Evolutionary conservation across 1,140 invertebrate genomes (phyloP), one percentile per base, ranked within the genome.

Genomic region (Hyles euphorbiae): DNA sequence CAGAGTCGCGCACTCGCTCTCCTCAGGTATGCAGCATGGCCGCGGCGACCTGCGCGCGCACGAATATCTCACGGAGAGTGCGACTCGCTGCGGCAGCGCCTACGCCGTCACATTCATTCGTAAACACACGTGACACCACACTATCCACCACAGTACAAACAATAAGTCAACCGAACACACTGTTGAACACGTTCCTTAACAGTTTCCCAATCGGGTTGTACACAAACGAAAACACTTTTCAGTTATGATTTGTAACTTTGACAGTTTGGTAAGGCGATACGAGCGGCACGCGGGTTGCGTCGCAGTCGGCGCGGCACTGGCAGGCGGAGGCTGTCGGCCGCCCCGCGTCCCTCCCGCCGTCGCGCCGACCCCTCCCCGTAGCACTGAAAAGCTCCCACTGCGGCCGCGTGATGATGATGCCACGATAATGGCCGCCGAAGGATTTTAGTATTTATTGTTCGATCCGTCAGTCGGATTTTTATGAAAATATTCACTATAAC

Each of bases 11-110:
- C 84, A 65, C 82, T 86, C 80, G 69, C 79, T 84, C 79, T 65
- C 64, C 71, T 87, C 75, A 87, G 83, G 83, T 86, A 86, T 88
- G 85, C 85, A 87, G 84, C 81, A 88, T 87, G 83, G 85, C 83
- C 80, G 83, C 83, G 69, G 72, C 81, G 78, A 81, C 81, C 81
- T 81, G 81, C 76, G 76, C 81, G 80, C 82, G 72, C 82, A 84
- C 78, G 75, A 87, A 87, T 87, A 88, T 88, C 85, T 86, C 85
- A 86, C 85, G 77, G 78, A 77, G 72, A 83, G 81, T 79, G 78
- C 80, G 81, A 83, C 77, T 72, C 74, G 77, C 73, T 75, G 76
- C 58, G 60, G 60, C 76, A 83, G 81, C 80, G 84, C 83, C 81
- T 84, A 81, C 83, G 76, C 83, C 80, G 83, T 84, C 81, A 81